Conservation (phyloP, 1,140 invertebrate species). For the Maniola jurtina region DNA sequence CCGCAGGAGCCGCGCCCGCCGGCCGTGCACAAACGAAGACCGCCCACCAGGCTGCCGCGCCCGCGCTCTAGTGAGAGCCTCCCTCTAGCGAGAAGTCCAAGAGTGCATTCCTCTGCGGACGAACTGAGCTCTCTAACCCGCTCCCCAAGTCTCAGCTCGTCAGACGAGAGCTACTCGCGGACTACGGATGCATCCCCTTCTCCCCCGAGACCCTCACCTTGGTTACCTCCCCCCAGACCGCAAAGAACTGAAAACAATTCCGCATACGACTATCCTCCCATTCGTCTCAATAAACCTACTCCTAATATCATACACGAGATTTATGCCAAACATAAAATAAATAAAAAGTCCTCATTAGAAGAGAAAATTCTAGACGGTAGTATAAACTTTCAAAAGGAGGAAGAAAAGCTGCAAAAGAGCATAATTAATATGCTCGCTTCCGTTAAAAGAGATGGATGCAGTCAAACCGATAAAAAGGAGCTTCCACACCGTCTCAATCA, state of each 20-base stretch:
- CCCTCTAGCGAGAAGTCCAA: conserved; percentile 76
- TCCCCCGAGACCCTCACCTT: conserved; percentile 80
- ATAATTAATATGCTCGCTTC: conserved; percentile 75
- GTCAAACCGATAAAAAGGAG: conserved; percentile 83
- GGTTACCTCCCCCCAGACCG: conserved; percentile 79
- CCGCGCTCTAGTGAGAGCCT: conserved; percentile 84
- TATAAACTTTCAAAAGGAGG: conserved; percentile 70
- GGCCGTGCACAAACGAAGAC: conserved; percentile 59
- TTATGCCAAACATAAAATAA: conserved; percentile 69
- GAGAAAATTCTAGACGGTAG: conserved; percentile 66
- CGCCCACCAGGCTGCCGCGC: conserved; percentile 70
- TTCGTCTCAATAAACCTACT: conserved; percentile 56
- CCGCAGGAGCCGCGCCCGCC: conserved; percentile 64
- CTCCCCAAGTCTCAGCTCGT: conserved; percentile 88
- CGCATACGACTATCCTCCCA: conserved; percentile 65
- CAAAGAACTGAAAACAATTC: conserved; percentile 47
- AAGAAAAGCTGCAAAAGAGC: conserved; percentile 73
- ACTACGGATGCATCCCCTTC: conserved; percentile 83
- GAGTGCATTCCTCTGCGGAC: conserved; percentile 88
- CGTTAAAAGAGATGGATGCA: conserved; percentile 81
- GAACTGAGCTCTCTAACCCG: conserved; percentile 88
- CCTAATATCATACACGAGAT: conserved; percentile 57
- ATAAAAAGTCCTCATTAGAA: conserved; percentile 66
- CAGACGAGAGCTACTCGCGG: conserved; percentile 88
- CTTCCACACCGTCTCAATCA: conserved; percentile 60